Evolutionary conservation across 2,888 invertebrate species (phyloP).

Genomic region (Tiphia femorata): DNA sequence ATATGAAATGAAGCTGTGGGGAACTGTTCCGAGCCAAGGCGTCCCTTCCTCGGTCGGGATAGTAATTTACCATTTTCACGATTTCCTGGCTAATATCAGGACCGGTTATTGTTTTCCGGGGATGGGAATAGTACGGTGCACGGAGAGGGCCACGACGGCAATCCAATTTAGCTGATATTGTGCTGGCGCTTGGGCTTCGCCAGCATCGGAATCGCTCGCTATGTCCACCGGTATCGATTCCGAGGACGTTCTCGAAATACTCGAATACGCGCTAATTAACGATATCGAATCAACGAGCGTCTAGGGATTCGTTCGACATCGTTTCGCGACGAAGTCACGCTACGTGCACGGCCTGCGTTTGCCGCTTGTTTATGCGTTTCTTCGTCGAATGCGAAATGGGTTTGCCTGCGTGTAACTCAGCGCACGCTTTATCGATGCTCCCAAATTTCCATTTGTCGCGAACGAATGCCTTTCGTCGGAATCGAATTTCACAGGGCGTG

Average conservation of each 20-base stretch:
- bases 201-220: constrained; percentile 17
- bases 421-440: no score
- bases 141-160: constrained; percentile 19
- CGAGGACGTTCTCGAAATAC: constrained; percentile 15
- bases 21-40: no score
- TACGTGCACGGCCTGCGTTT: no score
- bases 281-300: constrained; percentile 16
- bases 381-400: no score
- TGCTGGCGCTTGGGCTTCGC: neutral
- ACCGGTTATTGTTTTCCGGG: constrained; percentile 28
- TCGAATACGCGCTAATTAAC: constrained; percentile 36
- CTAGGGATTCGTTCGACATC: constrained; percentile 23
- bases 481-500: no score
- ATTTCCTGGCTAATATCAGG: constrained; percentile 2
- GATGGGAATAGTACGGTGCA: constrained; percentile 12
- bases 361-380: constrained; percentile 4
- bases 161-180: constrained; percentile 38
- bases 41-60: neutral
- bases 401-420: no score
- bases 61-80: constrained; percentile 11
- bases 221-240: constrained; percentile 31
- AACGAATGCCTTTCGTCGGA: no score
- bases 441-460: no score
- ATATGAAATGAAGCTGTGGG: no score
- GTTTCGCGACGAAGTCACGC: neutral